Evolutionary conservation across 2,888 invertebrate species (phyloP), one percentile per base, ranked within the genome.

Genomic region (Lasioglossum leucozonium): DNA sequence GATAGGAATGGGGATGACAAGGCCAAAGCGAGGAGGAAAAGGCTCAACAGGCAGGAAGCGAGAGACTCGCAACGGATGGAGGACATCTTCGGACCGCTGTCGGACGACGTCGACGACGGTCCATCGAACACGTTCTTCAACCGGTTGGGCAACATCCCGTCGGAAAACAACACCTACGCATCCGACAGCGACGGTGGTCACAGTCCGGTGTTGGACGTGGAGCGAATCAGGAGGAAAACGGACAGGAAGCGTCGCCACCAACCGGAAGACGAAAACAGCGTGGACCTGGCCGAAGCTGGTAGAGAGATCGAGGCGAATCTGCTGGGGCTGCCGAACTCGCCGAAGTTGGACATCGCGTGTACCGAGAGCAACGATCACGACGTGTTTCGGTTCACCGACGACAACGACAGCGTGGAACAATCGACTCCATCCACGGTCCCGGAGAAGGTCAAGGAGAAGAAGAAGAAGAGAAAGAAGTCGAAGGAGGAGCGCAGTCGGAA

Each of bases 41-140:
- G 94, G 72, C 89, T 94, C 0, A 95, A 93, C 44, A 96, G 97
- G 91, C 96, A 97, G 85, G 97, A 97, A 89, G 98, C 93, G 0
- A 92, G 94, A 26, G 95, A 95, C 55, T 94, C 93, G 34, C 94
- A 95, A 82, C 85, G 98, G 95, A 97, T 98, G 97, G 98, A 98
- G 94, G 98, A 98, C 90, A 98, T 98, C 85, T 98, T 98, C 95
- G 98, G 98, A 0, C 97, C 98, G 18, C 95, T 98, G 84, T 98
- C 98, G 0, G 98, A 98, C 92, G 97, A 98, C 90, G 97, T 97
- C 87, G 95, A 95, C 55, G 94, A 94, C 40, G 91, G 89, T 16
- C 92, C 94, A 0, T 91, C 92, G n/a, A 93, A 94, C 75, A 92
- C 93, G 0, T 95, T 93, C 81, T 95, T 93, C 87, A 94, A 94